Conservation (phyloP, 2,113 vertebrate genomes). For the Dromiciops gliroides region DNA sequence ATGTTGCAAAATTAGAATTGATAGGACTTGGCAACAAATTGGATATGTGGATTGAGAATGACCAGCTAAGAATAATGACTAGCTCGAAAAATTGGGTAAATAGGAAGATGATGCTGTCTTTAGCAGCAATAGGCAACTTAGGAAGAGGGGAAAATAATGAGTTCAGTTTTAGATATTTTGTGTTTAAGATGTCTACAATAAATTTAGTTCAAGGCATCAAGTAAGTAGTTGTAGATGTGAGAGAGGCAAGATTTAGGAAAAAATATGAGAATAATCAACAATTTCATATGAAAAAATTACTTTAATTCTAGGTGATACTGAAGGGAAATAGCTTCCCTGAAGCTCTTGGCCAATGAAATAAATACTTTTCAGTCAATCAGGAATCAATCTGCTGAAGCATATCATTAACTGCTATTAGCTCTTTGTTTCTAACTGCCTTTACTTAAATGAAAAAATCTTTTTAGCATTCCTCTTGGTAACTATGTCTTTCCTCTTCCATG, state of each 20-base stretch:
- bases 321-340: neutral
- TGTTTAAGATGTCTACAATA: neutral
- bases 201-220: neutral
- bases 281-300: neutral
- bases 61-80: neutral
- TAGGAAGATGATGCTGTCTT: neutral
- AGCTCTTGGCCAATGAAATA: neutral
- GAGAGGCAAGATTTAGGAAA: neutral
- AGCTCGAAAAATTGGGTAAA: neutral
- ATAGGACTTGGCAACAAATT: neutral
- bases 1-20: too few species aligned
- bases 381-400: neutral
- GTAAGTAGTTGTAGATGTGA: neutral
- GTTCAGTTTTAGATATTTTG: neutral
- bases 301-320: neutral
- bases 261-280: neutral
- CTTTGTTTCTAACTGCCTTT: neutral
- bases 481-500: neutral
- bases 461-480: neutral
- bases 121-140: neutral
- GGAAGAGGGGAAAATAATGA: neutral
- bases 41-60: neutral
- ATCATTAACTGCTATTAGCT: neutral
- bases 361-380: neutral
- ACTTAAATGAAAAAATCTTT: neutral